Percentiles rank a stretch among this genome's conserved stretches.
phyloP scores from a whole-genome alignment of 2,888 invertebrate genomes.

The Fragum fragum region DNA sequence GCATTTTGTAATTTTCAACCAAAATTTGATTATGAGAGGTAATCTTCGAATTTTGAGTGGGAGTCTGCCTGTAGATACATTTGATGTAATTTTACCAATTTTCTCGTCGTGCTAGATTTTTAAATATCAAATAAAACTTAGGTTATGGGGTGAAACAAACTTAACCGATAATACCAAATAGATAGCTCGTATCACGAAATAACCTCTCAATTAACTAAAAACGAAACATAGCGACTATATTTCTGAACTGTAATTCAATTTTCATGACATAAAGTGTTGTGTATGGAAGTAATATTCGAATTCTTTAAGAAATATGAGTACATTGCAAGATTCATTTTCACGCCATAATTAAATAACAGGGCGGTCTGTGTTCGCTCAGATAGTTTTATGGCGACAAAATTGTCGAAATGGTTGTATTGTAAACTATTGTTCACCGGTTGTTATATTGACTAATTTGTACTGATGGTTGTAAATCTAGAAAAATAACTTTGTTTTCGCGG shows the following conservation, averaged over 20 bases:
- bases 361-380: constrained; percentile 20
- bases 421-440: not conserved
- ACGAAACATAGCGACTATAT: constrained; percentile 8
- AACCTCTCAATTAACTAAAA: not conserved
- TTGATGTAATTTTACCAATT: too few relatives aligned
- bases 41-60: too few relatives aligned
- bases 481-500: too few relatives aligned
- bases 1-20: too few relatives aligned
- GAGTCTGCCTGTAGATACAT: too few relatives aligned
- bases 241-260: constrained; percentile 26
- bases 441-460: too few relatives aligned
- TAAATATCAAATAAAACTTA: too few relatives aligned
- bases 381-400: constrained; percentile 19
- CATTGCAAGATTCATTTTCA: constrained; percentile 30
- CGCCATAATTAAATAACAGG: constrained; percentile 30
- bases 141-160: too few relatives aligned
- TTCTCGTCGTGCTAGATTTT: too few relatives aligned
- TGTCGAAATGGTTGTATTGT: constrained; percentile 6
- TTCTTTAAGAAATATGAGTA: constrained; percentile 20
- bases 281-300: constrained; percentile 35
- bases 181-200: not conserved
- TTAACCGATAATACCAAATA: too few relatives aligned
- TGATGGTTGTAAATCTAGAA: too few relatives aligned
- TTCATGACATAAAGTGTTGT: constrained; percentile 28
- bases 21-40: too few relatives aligned